Evolutionary conservation across 1,140 invertebrate species (phyloP).

Genomic region (Saccostrea echinata): DNA sequence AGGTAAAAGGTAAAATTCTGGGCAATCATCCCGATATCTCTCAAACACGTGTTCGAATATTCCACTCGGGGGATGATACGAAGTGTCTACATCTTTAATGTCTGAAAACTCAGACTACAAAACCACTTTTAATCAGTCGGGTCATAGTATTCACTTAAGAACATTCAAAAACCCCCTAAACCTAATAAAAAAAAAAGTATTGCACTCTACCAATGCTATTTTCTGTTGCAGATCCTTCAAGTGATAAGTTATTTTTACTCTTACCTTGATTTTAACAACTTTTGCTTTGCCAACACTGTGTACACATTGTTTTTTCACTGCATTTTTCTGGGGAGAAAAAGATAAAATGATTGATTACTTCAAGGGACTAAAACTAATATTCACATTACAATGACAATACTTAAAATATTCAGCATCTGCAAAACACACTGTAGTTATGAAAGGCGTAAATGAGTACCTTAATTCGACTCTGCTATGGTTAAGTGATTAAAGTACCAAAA

Average conservation of each 20-base stretch:
- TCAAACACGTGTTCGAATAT: constrained; percentile 2
- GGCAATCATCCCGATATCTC: constrained; percentile 13
- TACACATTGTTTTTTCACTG: constrained; percentile 61
- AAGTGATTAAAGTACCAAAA: not conserved
- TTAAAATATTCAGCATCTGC: not conserved
- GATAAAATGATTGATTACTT: not conserved
- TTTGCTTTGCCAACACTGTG: constrained; percentile 59
- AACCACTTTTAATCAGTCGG: not conserved
- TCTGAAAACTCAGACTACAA: not conserved
- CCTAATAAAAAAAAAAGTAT: not conserved
- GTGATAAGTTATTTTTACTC: not conserved
- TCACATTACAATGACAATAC: not conserved
- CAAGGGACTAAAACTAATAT: not conserved
- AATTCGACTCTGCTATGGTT: not conserved
- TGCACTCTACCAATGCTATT: not conserved
- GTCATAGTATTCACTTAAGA: not conserved
- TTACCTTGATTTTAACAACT: constrained; percentile 62
- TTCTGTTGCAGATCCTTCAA: not conserved
- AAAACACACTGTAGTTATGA: not conserved
- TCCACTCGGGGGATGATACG: not conserved
- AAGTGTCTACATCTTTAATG: not conserved
- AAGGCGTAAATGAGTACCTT: not conserved
- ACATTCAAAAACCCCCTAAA: not conserved
- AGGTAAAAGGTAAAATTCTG: constrained; percentile 29
- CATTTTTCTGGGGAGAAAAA: constrained; percentile 57